A percentile compares a stretch with the other conserved stretches of the same genome.
Conservation (phyloP, 1,140 invertebrate genomes). For the Bathynomus jamesi region DNA sequence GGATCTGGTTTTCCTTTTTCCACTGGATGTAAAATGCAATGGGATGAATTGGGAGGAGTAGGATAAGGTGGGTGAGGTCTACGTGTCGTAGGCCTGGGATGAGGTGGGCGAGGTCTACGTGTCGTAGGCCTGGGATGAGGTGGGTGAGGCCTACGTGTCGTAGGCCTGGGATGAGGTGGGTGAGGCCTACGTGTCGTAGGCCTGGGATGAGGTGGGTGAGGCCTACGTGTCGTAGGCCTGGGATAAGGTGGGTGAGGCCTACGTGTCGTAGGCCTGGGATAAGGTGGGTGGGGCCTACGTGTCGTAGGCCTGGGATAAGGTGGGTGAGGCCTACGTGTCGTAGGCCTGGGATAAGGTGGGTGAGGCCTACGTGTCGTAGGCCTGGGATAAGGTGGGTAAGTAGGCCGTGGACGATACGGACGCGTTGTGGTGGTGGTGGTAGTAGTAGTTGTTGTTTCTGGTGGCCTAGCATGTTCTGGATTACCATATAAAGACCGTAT, state of each 20-base stretch:
- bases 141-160: too few relatives aligned
- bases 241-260: not conserved
- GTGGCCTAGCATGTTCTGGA: not conserved
- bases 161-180: too few relatives aligned
- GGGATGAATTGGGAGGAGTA: not conserved
- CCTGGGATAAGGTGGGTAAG: too few relatives aligned
- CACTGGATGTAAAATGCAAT: too few relatives aligned
- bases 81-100: too few relatives aligned
- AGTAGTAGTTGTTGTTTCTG: not conserved
- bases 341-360: too few relatives aligned
- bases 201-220: not conserved
- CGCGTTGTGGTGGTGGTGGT: not conserved
- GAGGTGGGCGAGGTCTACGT: not conserved
- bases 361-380: not conserved
- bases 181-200: not conserved
- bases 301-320: not conserved
- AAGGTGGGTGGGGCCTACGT: not conserved
- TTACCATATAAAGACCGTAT: slow-evolving; percentile 35
- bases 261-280: not conserved
- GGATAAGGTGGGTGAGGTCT: too few relatives aligned
- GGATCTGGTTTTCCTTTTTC: not conserved
- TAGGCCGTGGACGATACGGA: not conserved
- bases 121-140: not conserved
- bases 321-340: not conserved
- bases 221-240: not conserved